These are phyloP conservation scores for Gymnorhina tibicen DNA, from an alignment of 2,113 vertebrate species.

Conservation along the genomic window DNA sequence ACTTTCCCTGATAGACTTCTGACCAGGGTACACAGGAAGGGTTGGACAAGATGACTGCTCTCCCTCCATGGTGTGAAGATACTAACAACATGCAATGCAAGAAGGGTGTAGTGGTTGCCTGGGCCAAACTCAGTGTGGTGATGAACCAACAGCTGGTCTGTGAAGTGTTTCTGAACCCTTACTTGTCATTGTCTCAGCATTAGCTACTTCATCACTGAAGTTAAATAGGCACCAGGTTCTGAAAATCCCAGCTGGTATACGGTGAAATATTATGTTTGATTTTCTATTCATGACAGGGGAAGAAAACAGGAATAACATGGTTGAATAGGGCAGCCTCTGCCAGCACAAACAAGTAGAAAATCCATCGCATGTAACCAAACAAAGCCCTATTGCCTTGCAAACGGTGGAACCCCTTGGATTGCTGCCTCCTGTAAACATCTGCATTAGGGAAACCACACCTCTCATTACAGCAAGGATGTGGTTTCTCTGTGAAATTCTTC, in stretches of 20 bases:
- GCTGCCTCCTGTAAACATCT: background rate
- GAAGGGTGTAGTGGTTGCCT: background rate
- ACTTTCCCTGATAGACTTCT: background rate
- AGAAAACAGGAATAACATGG: background rate
- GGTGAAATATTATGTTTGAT: background rate
- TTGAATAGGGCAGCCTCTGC: background rate
- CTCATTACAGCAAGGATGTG: background rate
- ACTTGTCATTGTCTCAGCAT: background rate
- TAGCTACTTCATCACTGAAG: background rate
- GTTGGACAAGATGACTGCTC: background rate
- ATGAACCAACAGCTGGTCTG: background rate
- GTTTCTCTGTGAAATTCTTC: background rate
- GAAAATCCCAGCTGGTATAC: background rate
- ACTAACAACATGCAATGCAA: background rate
- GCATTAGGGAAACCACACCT: background rate
- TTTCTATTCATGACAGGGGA: background rate
- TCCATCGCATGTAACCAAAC: background rate
- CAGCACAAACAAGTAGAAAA: background rate
- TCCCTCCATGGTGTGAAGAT: background rate
- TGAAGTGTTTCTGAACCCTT: background rate
- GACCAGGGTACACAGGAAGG: background rate
- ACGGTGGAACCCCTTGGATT: background rate
- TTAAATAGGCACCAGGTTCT: background rate
- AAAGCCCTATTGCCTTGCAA: background rate
- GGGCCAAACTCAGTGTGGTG: background rate